A percentile compares a stretch with the other conserved stretches of the same genome.
Evolutionary conservation across 2,888 invertebrate genomes (phyloP).

Genomic region (Diaphora mendica): DNA sequence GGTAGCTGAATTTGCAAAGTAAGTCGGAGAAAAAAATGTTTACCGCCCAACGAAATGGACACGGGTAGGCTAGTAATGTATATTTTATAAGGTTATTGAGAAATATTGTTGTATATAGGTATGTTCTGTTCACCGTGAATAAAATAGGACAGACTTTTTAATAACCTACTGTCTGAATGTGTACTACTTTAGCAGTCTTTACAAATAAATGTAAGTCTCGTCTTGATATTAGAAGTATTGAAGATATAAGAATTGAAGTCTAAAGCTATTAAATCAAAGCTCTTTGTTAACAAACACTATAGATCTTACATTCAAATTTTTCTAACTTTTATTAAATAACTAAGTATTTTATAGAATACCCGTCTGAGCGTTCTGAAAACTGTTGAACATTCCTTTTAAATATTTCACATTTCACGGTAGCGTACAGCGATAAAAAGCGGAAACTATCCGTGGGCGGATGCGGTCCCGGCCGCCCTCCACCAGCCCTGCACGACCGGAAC

Average conservation of each 20-base stretch:
- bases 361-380: slow-evolving; percentile 14
- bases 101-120: too few species aligned
- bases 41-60: too few species aligned
- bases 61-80: too few species aligned
- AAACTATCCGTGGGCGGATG: slow-evolving; percentile 50
- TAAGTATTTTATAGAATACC: neutral
- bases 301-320: neutral
- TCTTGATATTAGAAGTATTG: neutral
- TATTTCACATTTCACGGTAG: slow-evolving; percentile 28
- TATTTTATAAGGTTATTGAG: too few species aligned
- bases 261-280: neutral
- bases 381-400: slow-evolving; percentile 6
- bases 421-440: slow-evolving; percentile 49
- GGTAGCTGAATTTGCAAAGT: too few species aligned
- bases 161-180: neutral
- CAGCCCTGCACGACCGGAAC: slow-evolving; percentile 44
- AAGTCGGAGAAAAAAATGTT: too few species aligned
- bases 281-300: neutral
- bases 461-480: slow-evolving; percentile 29
- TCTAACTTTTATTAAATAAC: neutral
- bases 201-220: neutral
- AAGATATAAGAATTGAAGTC: too few species aligned
- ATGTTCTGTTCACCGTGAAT: too few species aligned
- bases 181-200: neutral
- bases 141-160: neutral